A percentile compares a stretch with the other conserved stretches of the same genome.
These are phyloP conservation scores for Acanthosoma haemorrhoidale DNA, from an alignment of 2,888 invertebrate species.

Conservation along the genomic window DNA sequence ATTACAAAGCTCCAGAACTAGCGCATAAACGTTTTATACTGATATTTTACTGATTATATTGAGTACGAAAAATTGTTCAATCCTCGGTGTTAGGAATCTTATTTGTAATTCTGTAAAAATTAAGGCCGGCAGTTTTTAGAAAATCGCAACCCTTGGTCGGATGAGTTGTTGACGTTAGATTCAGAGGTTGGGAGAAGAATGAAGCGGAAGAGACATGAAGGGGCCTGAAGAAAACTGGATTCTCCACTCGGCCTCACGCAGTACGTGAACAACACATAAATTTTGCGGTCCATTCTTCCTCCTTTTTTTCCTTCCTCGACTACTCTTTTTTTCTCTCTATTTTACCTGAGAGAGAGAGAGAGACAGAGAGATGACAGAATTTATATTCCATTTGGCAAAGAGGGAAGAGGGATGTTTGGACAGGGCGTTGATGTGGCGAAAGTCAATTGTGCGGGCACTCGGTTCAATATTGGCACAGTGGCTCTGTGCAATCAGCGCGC, in stretches of 20 bases:
- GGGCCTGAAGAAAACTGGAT: neutral
- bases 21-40: too few relatives aligned
- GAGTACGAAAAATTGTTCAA: too few relatives aligned
- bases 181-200: too few relatives aligned
- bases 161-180: too few relatives aligned
- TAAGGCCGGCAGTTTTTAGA: too few relatives aligned
- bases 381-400: neutral
- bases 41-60: too few relatives aligned
- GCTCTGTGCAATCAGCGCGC: neutral
- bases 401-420: slow-evolving; percentile 15
- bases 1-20: too few relatives aligned
- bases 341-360: neutral
- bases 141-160: neutral
- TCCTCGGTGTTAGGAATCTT: too few relatives aligned
- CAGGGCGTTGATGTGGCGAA: slow-evolving; percentile 13
- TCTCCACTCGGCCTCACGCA: neutral
- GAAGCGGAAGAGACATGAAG: neutral
- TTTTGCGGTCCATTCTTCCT: neutral
- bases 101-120: too few relatives aligned
- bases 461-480: neutral
- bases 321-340: neutral
- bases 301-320: neutral
- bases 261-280: neutral
- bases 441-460: neutral
- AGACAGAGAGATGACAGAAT: too few relatives aligned